Evolutionary conservation across 1,140 invertebrate species (phyloP), one percentile per base, ranked within the genome.

Genomic region (Aphis gossypii): DNA sequence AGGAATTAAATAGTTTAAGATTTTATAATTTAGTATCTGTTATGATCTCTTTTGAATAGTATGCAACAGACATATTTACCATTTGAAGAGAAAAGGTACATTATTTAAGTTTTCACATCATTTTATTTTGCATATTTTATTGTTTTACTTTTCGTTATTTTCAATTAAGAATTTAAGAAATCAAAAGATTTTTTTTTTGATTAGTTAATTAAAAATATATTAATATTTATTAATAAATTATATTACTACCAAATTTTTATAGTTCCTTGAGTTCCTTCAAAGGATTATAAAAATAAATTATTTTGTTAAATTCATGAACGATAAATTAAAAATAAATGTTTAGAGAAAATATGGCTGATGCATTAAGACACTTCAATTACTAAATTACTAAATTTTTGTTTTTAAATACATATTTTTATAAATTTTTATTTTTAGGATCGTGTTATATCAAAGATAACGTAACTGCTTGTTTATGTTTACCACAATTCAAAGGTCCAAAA

Each of bases 381-480:
- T 46, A 30, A 44, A 11, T 46, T 18, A 54, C 21, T 83, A 41
- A 23, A 8, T 41, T 6, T 4, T 86, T 46, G 9, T 46, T n/a
- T 86, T 5, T 86, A 86, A 86, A 48, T 44, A 46, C 9, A 86
- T 30, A 35, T 18, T 20, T 41, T 84, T 84, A 44, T 84, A 44
- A 25, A 23, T 93, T n/a, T 35, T 56, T 84, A 51, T 92, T 89
- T 94, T 83, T 76, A 94, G 94, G 94, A 23, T 94, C 92, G 30
- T 96, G 95, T 94, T 95, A 93, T 23, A 93, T 94, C n/a, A 95
- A 94, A 46, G 93, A 93, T 2, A 95, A 95, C 93, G 94, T 95
- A 93, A 94, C 94, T 18, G 94, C 94, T 1, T 96, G 96, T 94
- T 94, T 94, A 25, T 96, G 96, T 95, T 95, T 95, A 21, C 94